phyloP scores from a whole-genome alignment of 2,888 invertebrate genomes.

The Acronicta aceris region DNA sequence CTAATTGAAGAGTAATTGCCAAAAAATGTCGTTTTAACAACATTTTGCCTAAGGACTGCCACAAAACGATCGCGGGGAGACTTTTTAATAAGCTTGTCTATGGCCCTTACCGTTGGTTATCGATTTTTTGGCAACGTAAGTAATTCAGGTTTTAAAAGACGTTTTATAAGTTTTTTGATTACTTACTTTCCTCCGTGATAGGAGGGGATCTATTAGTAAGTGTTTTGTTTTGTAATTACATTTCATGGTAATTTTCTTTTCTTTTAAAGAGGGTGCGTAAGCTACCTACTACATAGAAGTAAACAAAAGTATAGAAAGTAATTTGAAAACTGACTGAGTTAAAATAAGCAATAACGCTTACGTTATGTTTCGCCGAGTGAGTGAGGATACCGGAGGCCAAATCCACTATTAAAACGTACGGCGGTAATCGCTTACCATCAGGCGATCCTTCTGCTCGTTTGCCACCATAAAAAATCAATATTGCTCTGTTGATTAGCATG shows the following conservation, averaged over 20 bases:
- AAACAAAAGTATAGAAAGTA: no score
- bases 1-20: conserved; percentile 58
- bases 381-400: no score
- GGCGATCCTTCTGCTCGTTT: no score
- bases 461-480: no score
- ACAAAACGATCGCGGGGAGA: conserved; percentile 40
- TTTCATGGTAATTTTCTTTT: conserved; percentile 1
- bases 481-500: no score
- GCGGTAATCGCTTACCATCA: no score
- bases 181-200: conserved; percentile 10
- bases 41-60: conserved; percentile 37
- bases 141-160: conserved; percentile 13
- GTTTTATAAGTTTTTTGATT: conserved; percentile 46
- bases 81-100: conserved; percentile 52
- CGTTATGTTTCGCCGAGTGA: no score
- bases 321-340: no score
- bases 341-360: no score
- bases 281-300: no score
- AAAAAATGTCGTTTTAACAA: conserved; percentile 55
- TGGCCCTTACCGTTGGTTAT: conserved; percentile 25
- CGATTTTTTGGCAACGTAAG: conserved; percentile 31
- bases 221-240: conserved; percentile 8
- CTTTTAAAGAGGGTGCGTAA: neutral
- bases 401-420: no score
- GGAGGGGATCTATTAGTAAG: neutral